Evolutionary conservation across 2,113 vertebrate species (phyloP).

Genomic region (Enhydra lutris): DNA sequence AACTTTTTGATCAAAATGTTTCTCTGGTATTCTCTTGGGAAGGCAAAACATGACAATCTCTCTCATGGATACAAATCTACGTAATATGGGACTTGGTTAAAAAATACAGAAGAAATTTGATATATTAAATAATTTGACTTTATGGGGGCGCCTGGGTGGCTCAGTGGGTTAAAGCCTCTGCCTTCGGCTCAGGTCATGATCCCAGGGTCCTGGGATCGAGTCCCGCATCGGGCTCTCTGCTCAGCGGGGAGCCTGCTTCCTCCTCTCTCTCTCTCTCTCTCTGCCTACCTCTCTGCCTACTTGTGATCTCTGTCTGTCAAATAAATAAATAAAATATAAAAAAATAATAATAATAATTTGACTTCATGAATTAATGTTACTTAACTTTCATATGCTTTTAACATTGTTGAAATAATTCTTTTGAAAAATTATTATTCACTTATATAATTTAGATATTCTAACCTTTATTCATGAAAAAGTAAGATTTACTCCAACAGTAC

Average conservation of each 20-base stretch:
- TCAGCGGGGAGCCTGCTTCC: too few relatives aligned
- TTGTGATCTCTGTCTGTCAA: too few relatives aligned
- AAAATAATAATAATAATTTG: too few relatives aligned
- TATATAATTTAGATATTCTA: background rate
- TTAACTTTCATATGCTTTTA: background rate
- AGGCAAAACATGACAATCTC: background rate
- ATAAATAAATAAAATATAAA: too few relatives aligned
- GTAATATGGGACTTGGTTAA: background rate
- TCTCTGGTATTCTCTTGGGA: background rate
- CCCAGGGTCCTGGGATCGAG: too few relatives aligned
- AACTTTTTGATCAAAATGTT: background rate
- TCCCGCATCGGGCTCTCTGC: too few relatives aligned
- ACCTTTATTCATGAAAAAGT: background rate
- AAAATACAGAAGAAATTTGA: background rate
- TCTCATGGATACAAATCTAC: background rate
- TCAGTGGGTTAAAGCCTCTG: too few relatives aligned
- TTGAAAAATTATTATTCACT: background rate
- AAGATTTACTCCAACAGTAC: background rate
- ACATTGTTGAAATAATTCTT: background rate
- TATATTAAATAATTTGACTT: background rate
- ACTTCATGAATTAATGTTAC: background rate
- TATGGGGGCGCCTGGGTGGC: too few relatives aligned
- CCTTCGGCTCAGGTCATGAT: too few relatives aligned
- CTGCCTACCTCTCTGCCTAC: too few relatives aligned
- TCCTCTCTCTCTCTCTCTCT: too few relatives aligned